Base-by-base conservation (phyloP, 2,113 vertebrate genomes). In the Hystrix cristata region DNA sequence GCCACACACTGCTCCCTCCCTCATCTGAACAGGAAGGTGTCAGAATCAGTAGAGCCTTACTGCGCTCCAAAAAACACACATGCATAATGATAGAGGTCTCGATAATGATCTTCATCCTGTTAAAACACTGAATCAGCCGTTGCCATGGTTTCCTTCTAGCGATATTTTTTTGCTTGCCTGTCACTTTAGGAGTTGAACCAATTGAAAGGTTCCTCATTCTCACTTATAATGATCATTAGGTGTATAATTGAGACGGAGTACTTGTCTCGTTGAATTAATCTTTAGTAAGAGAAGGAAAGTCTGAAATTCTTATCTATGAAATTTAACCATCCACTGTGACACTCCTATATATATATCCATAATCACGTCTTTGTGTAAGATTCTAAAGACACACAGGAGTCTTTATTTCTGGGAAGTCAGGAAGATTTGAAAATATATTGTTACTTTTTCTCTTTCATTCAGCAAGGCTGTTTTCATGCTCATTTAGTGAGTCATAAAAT, bases 121-220 rank as follows among this genome's bases (percentile, higher is more conserved):
- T 81, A 38, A 57, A 79, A 78, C 64, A n/a, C 31, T 86, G 79
- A 83, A 23, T 18, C 34, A 12, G 60, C 19, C 18, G 19, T 94
- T 95, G 51, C 72, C 69, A 59, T 60, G 92, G 65, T 87, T 97
- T 80, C 65, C 38, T 1, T 83, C 51, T 55, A 78, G 38, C 38
- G 34, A 25, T 55, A 67, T 29, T 43, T 23, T 85, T 94, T 79
- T 79, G 19, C 67, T 64, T 82, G 38, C 59, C 46, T 93, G 25
- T 80, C 57, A 71, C 81, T 94, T 80, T 64, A 84, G 76, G 71
- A 43, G 12, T 19, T 82, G 64, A 96, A 78, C 80, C 74, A 74
- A 74, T 55, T 12, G 21, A 65, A 93, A 60, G 51, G 7, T 64
- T 57, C 34, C 43, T 92, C 46, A 48, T 46, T 16, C 64, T 94